Base-by-base conservation (phyloP, 2,888 invertebrate species). In the Smittia sp. region DNA sequence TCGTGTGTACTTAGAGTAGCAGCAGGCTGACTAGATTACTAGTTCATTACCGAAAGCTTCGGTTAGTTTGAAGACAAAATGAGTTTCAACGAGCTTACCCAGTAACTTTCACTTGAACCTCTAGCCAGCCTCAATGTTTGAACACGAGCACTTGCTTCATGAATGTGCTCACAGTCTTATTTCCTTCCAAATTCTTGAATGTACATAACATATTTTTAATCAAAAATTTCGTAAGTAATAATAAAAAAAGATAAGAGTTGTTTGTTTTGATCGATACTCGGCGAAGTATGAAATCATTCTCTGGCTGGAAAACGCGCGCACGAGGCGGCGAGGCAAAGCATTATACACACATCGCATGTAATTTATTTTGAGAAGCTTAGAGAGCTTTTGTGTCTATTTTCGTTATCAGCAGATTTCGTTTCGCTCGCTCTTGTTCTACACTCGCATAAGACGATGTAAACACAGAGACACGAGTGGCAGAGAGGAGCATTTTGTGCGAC, bases 251-350 rank as follows among this genome's bases (percentile, higher is more conserved):
- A 67, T 67, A 39, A 38, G 20, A 39, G 20, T 38, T 69, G 68
- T 69, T 69, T 69, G 46, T 69, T 69, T 69, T 69, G 68, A 69
- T 69, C 68, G 68, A 69, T 69, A 69, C 39, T 52, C 52, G 15
- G 13, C n/a, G 20, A 13, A 20, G 58, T 58, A 22, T 58, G 58
- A 58, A 58, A 22, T 58, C 58, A 46, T 7, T 58, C n/a, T 46
- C 11, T 46, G 4, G 15, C 6, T 6, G 46, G 11, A 46, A 46
- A 46, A 46, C 15, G 58, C 18, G 58, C 58, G 46, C 15, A 46
- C 15, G 15, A 46, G 15, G 46, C 46, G 46, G 46, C 46, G 15
- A 15, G n/a, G 46, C 11, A 13, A 58, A 18, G 58, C 58, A n/a
- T 15, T 15, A 46, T 46, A 58, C 58, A 58, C 58, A 58, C 18